These are phyloP conservation scores for Homarus gammarus DNA, from an alignment of 2,888 invertebrate species.

Conservation along the genomic window DNA sequence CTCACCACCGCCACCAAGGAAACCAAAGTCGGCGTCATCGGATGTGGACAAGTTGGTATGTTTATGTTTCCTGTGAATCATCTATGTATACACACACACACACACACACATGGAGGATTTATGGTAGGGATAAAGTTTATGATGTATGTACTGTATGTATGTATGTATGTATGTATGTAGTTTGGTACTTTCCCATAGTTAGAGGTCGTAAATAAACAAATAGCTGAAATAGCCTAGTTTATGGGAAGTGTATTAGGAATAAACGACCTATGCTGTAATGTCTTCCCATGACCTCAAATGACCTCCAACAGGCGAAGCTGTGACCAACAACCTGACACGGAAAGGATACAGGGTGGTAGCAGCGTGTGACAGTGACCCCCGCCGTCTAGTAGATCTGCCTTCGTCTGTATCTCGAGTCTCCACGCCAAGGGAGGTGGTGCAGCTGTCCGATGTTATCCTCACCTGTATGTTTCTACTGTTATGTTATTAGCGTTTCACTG, in stretches of 20 bases:
- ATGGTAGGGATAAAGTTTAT: too few species aligned
- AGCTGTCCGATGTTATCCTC: conserved; percentile 48
- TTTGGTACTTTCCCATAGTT: background rate
- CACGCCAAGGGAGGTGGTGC: conserved; percentile 39
- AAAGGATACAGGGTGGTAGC: conserved; percentile 50
- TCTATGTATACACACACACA: too few species aligned
- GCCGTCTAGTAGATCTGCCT: conserved; percentile 31
- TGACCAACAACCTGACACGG: conserved; percentile 40
- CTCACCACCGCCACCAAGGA: conserved; percentile 57
- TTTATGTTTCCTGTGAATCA: background rate
- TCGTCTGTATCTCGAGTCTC: background rate
- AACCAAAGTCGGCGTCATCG: conserved; percentile 63
- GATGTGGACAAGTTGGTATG: conserved; percentile 68
- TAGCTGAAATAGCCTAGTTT: too few species aligned
- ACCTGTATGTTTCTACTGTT: conserved; percentile 25
- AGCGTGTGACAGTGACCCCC: conserved; percentile 24
- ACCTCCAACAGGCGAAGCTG: conserved; percentile 38
- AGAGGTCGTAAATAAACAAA: background rate
- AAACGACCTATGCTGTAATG: background rate
- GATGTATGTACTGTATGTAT: too few species aligned
- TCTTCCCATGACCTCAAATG: background rate
- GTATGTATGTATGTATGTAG: background rate
- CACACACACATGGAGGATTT: too few species aligned
- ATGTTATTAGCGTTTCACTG: too few species aligned
- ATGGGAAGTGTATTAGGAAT: too few species aligned